Conservation (phyloP, 2,888 invertebrate genomes). For the Aporophyla nigra region DNA sequence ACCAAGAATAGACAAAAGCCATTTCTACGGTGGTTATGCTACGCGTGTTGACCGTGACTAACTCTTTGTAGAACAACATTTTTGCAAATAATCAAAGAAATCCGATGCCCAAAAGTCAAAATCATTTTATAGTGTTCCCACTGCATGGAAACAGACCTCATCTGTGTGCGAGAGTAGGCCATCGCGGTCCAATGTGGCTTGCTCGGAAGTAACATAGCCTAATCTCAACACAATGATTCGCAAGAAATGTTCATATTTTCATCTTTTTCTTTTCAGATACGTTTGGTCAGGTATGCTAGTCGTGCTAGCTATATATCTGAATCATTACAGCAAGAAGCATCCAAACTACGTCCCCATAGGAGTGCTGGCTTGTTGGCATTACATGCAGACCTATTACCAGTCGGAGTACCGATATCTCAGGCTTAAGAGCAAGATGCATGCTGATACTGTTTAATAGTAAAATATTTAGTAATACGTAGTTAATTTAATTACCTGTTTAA, state of each 20-base stretch:
- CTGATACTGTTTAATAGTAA: constrained; percentile 80
- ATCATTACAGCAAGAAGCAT: constrained; percentile 95
- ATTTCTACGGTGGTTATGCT: no score
- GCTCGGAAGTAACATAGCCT: not conserved
- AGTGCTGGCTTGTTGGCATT: constrained; percentile 75
- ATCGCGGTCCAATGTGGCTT: not conserved
- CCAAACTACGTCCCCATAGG: constrained; percentile 82
- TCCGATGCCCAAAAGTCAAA: not conserved
- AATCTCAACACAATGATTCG: not conserved
- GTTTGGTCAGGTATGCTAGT: constrained; percentile 97
- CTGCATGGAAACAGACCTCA: no score
- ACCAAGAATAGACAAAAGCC: no score
- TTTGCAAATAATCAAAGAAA: not conserved
- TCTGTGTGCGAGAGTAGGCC: no score
- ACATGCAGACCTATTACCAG: constrained; percentile 76
- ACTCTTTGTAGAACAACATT: not conserved
- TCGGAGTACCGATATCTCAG: constrained; percentile 84
- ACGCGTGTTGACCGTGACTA: no score
- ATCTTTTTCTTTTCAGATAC: constrained; percentile 92
- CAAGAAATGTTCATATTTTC: not conserved
- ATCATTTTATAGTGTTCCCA: no score
- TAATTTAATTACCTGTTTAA: not conserved
- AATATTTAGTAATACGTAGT: not conserved
- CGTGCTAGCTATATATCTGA: constrained; percentile 97
- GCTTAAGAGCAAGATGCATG: constrained; percentile 82